These are phyloP conservation scores for Conus canariensis DNA, from an alignment of 2,888 invertebrate genomes.

Conservation along the genomic window DNA sequence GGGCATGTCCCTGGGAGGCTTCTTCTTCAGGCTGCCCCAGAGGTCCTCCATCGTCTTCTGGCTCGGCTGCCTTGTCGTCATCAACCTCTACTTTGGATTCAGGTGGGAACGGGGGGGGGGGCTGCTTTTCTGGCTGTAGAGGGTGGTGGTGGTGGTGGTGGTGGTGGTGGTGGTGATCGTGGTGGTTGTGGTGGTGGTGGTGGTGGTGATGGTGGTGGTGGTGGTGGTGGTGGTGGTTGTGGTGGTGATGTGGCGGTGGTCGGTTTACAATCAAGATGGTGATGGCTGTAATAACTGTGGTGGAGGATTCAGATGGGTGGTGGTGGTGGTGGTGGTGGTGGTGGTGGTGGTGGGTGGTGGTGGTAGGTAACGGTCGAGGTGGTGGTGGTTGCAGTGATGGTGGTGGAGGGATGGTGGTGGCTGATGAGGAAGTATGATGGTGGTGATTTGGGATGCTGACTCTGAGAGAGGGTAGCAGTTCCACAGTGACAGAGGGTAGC, in stretches of 20 bases:
- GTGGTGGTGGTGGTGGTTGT: neutral
- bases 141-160: neutral
- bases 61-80: conserved; percentile 57
- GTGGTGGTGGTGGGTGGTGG: neutral
- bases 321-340: neutral
- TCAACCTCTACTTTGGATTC: conserved; percentile 63
- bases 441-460: no score
- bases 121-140: no score
- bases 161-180: neutral
- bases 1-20: conserved; percentile 11
- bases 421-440: no score
- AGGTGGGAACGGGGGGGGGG: neutral
- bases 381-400: neutral
- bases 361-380: neutral
- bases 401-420: neutral
- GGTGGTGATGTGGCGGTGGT: neutral
- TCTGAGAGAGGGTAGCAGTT: no score
- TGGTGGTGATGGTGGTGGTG: neutral
- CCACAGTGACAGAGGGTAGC: no score
- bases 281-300: neutral
- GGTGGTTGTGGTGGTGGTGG: neutral
- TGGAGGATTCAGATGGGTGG: neutral
- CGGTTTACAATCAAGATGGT: neutral
- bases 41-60: conserved; percentile 58
- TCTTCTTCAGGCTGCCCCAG: conserved; percentile 59